A percentile compares a stretch with the other conserved stretches of the same genome.
phyloP scores from a whole-genome alignment of 2,113 vertebrate species.

The Salvator merianae region DNA sequence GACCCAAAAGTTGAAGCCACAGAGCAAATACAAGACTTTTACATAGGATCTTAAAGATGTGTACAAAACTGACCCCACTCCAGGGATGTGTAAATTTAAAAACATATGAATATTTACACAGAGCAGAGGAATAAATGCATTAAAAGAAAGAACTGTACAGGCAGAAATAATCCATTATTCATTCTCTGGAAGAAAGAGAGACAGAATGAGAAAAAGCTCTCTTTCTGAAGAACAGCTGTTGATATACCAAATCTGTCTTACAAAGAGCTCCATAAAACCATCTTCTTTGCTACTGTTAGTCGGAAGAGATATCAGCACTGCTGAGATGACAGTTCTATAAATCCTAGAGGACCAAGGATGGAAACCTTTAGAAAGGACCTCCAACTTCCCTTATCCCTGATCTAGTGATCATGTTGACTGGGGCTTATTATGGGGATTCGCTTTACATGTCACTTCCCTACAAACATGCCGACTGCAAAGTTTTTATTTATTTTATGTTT shows the following conservation, averaged over 20 bases:
- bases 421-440: no score
- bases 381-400: no score
- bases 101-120: conserved; percentile 9
- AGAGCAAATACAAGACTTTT: background rate
- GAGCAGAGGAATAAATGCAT: conserved; percentile 9
- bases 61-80: background rate
- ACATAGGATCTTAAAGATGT: background rate
- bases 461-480: no score
- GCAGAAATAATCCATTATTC: conserved; percentile 12
- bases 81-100: background rate
- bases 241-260: background rate
- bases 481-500: no score
- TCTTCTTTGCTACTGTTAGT: background rate
- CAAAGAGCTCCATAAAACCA: background rate
- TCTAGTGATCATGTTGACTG: no score
- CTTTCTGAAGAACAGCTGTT: background rate
- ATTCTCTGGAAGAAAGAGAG: background rate
- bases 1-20: background rate
- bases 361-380: no score
- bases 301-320: background rate
- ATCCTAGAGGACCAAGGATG: background rate
- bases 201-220: background rate
- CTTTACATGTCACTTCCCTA: no score
- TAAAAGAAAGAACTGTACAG: background rate
- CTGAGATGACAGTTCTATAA: background rate